Evolutionary conservation across 2,888 invertebrate genomes (phyloP), one percentile per base, ranked within the genome.

Genomic region (Physocephala rufipes): DNA sequence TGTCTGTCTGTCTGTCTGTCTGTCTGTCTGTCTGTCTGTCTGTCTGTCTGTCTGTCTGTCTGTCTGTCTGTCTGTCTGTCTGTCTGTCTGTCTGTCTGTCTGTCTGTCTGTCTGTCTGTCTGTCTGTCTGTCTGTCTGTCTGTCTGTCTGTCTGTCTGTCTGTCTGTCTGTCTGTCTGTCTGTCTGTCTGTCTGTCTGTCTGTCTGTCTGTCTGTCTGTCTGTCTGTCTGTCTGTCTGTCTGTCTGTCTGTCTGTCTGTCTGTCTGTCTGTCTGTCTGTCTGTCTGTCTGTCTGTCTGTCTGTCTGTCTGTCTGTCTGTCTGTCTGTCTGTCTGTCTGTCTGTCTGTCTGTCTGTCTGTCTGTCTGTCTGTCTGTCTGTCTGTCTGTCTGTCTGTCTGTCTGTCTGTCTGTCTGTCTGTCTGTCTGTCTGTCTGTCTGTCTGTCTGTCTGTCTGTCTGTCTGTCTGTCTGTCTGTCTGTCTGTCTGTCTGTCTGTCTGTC

Each of bases 1-100:
- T 55, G 55, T 55, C 55, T 55, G 55, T 55, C 55, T 55, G 55
- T 55, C 55, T 55, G 55, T 55, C 55, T 55, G 55, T 55, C 55
- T 55, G 55, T 55, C 55, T 55, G 55, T 55, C 55, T 55, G 55
- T 55, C 55, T 55, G 55, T 55, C 55, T 55, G 55, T 55, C 55
- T 55, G 55, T 55, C 55, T 55, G 55, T 55, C 55, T 55, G 55
- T 55, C 55, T 55, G 55, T 55, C 55, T 55, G 55, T 55, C 55
- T 55, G 55, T 55, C 55, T 55, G 55, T 55, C 55, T 55, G 55
- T 55, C 55, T 55, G 55, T 55, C 55, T 55, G 55, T 55, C 55
- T 55, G 55, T 55, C 55, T 55, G 55, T 55, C 55, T 55, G 55
- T 55, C 55, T 55, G 55, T 55, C 55, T 55, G 55, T 55, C 55